Conservation (phyloP, 2,113 vertebrate genomes). For the Tupaia tana region DNA sequence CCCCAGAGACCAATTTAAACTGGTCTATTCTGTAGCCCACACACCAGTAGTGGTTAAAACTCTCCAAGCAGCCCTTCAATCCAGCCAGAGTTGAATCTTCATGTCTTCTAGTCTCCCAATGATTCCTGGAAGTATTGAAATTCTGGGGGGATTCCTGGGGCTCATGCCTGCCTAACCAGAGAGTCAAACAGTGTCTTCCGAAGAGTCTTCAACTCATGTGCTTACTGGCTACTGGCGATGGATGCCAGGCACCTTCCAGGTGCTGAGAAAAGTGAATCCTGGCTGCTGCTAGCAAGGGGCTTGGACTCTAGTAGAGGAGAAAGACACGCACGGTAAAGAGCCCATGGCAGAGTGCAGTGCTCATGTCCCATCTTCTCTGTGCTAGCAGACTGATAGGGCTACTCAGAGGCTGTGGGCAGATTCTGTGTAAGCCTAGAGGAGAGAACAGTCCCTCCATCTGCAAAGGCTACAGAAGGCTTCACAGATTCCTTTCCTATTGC, state of each 20-base stretch:
- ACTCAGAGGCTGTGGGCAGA: background rate
- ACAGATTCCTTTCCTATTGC: background rate
- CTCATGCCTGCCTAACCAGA: background rate
- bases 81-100: background rate
- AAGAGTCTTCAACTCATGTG: background rate
- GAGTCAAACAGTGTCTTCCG: background rate
- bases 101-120: background rate
- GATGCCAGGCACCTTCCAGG: background rate
- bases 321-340: background rate
- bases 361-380: background rate
- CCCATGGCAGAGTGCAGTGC: background rate
- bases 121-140: background rate
- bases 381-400: background rate
- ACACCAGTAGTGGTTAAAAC: background rate
- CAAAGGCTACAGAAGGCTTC: background rate
- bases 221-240: background rate
- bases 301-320: background rate
- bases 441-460: background rate
- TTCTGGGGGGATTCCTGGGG: background rate
- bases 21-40: background rate
- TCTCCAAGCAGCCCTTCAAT: background rate
- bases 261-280: background rate
- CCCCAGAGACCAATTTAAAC: background rate
- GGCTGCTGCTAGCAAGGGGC: background rate
- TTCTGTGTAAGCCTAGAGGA: background rate